Evolutionary conservation across 2,888 invertebrate species (phyloP), one percentile per base, ranked within the genome.

Genomic region (Cepaea hortensis): DNA sequence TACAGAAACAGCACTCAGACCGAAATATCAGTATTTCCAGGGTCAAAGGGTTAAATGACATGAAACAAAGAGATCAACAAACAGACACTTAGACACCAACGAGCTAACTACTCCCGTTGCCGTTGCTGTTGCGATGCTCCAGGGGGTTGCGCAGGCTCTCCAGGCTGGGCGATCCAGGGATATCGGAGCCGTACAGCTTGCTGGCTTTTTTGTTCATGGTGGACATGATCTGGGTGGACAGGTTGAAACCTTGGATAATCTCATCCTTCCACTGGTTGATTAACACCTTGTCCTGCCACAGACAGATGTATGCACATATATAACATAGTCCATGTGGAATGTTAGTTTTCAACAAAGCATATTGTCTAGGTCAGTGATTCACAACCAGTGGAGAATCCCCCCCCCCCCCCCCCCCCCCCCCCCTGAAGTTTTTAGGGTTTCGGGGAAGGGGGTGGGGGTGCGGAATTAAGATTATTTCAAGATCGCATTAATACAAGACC

Each of bases 121-220:
- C 92, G 81, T 92, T 93, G 83, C 91, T 91, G 88, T 93, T 94
- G 84, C 93, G 90, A 89, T 94, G 94, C 90, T 94, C 94, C 80
- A 94, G 89, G 7, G 92, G 91, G 20, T 92, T 88, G 84, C 92
- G 90, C 85, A 91, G 90, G 88, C 91, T 91, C 86, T 92, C 93
- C 77, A 90, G 88, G 89, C 91, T 92, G 68, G 91, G 91, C 88
- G 91, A 92, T 85, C 91, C 91, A 35, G 90, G 90, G 81, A 92
- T 88, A 77, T 92, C 93, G 15, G 99, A 98, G 91, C 99, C 99
- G 95, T 99, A 99, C 93, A 99, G 99, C 96, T 98, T 99, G 91
- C 98, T 98, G 70, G 98, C 99, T 95, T 99, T 99, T 94, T 97
- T 97, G 89, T 99, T 99, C 98, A 99, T 99, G 83, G 97, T 98